Base-by-base conservation (phyloP, 2,113 vertebrate genomes). In the Furnarius figulus region DNA sequence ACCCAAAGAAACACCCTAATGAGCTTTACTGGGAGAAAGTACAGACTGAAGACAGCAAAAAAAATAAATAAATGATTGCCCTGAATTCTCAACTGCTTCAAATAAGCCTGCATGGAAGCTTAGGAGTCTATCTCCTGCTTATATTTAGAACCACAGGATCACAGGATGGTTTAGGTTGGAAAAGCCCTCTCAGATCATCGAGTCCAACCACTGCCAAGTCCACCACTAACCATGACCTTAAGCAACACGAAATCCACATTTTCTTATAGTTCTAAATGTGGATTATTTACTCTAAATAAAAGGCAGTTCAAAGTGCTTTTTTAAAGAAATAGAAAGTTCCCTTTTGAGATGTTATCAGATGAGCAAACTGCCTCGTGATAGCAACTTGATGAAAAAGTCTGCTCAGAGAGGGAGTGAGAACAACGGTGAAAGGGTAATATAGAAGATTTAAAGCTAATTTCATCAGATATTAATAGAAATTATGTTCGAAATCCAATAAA, bases 361-460 rank as follows among this genome's bases (percentile, higher is more conserved):
- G 40, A 83, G 24, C 13, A 83, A 81, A 42, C 22, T 59, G 16
- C 24, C 30, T 46, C 7, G 0, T 49, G 42, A 61, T 1, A 40
- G 18, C 9, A 52, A 24, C 7, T 4, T 56, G 12, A n/a, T 21
- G 8, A 40, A 79, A 67, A 87, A 42, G 1, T 12, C 77, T 74
- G 4, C 25, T 42, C 21, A 31, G 30, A 89, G 80, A 52, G 42
- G 56, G n/a, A 67, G 20, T 4, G 18, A 85, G 20, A 84, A 39
- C 14, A 76, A 39, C 1, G 5, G 28, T 44, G 37, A 49, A 83
- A 86, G 56, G 23, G 9, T 7, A 42, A 49, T 33, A 0, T 0
- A 4, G 27, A 50, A n/a, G 11, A 24, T 24, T 58, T 22, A 14
- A 39, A 44, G 17, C 5, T 15, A 49, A 24, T 42, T 81, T 67